Evolutionary conservation across 2,888 invertebrate genomes (phyloP), one percentile per base, ranked within the genome.

Genomic region (Furcula furcula): DNA sequence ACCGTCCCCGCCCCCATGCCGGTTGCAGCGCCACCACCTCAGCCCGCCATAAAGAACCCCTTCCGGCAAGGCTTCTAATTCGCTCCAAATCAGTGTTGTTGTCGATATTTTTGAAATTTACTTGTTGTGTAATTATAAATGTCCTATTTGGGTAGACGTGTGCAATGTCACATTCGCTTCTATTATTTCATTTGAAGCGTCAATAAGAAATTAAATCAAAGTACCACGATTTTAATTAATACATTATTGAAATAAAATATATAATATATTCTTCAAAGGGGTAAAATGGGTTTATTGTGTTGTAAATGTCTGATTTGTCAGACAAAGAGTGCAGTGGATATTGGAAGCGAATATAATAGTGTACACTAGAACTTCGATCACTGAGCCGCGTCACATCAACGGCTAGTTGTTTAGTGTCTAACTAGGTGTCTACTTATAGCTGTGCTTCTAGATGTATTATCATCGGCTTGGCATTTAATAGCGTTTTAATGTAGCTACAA

Each of bases 21-120:
- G 65, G 83, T 67, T 61, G 83, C 70, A 67, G 84, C 69, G 59
- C 69, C 72, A 4, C 34, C 81, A 76, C 60, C 86, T 43, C 65
- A 82, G 37, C 84, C 73, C 36, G 61, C 87, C 34, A 91, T 91
- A 64, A 91, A 93, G 65, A 95, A 95, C 85, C 95, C 95, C 42
- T 95, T 95, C 89, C 92, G 95, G 76, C 94, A 94, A 92, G 94
- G 94, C 78, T 94, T 94, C 85, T 92, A 87, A 79, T 77, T 72
- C 60, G 48, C 56, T 62, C 51, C 55, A 57, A 62, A 70, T 80
- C 69, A 71, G 68, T 82, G 80, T 84, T 84, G 84, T 87, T 86
- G 82, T 82, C 75, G 71, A 75, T 73, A 76, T 79, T 79, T 82
- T 78, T 79, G 54, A 80, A 81, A 70, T 5, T 78, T 76, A 82